Base-by-base conservation (phyloP, 2,797 vertebrate genomes). In the Sebastes hubbsi region DNA sequence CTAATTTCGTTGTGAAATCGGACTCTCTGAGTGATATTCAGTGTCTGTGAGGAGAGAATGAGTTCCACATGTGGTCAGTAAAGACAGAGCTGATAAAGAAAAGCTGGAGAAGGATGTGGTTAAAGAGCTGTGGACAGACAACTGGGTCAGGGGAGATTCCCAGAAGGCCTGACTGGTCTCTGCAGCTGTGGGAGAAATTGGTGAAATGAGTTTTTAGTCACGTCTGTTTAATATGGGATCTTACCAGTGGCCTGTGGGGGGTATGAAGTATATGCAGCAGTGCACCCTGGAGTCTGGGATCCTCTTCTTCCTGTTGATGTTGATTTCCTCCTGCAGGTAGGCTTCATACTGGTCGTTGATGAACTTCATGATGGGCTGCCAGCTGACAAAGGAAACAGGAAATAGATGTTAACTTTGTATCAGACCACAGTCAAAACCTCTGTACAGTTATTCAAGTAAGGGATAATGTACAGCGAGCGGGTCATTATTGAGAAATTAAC, bases 241-340 rank as follows among this genome's bases (percentile, higher is more conserved):
- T n/a, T 91, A 99, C 98, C 98, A 96, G 95, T 99, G 98, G 87
- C 98, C 98, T 0, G 98, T 99, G 83, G 98, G 97, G 0, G 98
- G 98, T 84, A 99, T 99, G 94, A 99, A 99, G 93, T 99, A 99
- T 91, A 99, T 98, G 95, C 98, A 99, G 94, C 98, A 99, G 94
- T 99, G 98, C 29, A 99, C 97, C 7, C 98, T 94, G 0, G 97
- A 97, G 95, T 99, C 98, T 0, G 97, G 98, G 92, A 99, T 99
- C 80, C 96, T 96, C 83, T 97, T 99, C 97, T 99, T 99, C 13
- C 98, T 93, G 93, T 99, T 95, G 58, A 99, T 98, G 94, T 97
- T 97, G 88, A 99, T 97, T 61, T 99, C 98, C 85, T 99, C 98
- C 91, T 99, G 97, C 84, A 99, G 95, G 90, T 99, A 99, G 61